phyloP scores from a whole-genome alignment of 53 echinoderm and acorn worm species.

The Astropecten irregularis region DNA sequence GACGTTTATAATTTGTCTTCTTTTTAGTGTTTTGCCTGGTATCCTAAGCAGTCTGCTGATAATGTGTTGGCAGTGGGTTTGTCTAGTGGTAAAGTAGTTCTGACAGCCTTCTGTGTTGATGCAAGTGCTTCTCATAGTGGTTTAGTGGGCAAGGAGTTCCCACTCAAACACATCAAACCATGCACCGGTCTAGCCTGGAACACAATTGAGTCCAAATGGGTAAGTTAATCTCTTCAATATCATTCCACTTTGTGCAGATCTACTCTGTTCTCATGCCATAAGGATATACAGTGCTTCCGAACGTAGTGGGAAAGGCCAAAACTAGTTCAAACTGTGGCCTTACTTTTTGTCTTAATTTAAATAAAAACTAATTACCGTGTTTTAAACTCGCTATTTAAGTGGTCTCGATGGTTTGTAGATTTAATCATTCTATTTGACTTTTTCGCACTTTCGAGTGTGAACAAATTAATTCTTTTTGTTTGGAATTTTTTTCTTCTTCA shows the following conservation, averaged over 20 bases:
- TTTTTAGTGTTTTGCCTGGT: conserved; percentile 90
- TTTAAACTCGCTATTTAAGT: too few relatives aligned
- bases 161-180: conserved; percentile 79
- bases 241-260: not conserved
- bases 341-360: too few relatives aligned
- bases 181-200: conserved; percentile 93
- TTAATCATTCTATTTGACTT: too few relatives aligned
- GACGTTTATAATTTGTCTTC: too few relatives aligned
- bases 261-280: too few relatives aligned
- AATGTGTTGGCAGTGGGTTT: conserved; percentile 81
- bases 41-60: conserved; percentile 77
- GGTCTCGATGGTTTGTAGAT: too few relatives aligned
- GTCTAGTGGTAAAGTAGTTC: conserved; percentile 82
- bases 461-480: too few relatives aligned
- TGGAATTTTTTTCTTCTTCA: too few relatives aligned
- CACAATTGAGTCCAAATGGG: conserved; percentile 74
- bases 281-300: too few relatives aligned
- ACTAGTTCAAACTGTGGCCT: too few relatives aligned
- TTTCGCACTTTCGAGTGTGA: too few relatives aligned
- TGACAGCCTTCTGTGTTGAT: conserved; percentile 80
- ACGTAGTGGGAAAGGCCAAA: not conserved
- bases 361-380: too few relatives aligned
- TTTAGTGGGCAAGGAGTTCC: conserved; percentile 78
- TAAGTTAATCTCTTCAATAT: conserved; percentile 34
- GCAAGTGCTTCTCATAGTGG: conserved; percentile 58